Percentiles rank a stretch among this genome's conserved stretches.
phyloP scores from a whole-genome alignment of 2,113 vertebrate species.

The Taurulus bubalis region DNA sequence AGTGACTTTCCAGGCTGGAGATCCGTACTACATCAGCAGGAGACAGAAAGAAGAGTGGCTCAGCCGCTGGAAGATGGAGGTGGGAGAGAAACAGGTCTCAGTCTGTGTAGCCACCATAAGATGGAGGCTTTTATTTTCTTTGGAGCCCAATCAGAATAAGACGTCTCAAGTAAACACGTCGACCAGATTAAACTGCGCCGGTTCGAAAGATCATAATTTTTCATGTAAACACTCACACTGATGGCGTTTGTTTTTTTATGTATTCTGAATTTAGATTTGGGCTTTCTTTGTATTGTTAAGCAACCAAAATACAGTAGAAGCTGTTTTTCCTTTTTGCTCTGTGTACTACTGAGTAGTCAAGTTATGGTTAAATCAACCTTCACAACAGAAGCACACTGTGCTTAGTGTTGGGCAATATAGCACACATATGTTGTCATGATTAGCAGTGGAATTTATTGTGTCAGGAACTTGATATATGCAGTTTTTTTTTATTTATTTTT shows the following conservation, averaged over 20 bases:
- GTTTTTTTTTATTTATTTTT: slow-evolving; percentile 14
- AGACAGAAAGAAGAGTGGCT: slow-evolving; percentile 96
- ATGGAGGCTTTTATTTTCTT: background rate
- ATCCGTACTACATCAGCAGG: slow-evolving; percentile 98
- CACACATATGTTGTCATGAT: background rate
- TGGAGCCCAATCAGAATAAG: slow-evolving; percentile 4
- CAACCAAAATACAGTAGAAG: background rate
- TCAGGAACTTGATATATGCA: slow-evolving; percentile 9
- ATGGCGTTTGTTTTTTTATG: slow-evolving; percentile 1
- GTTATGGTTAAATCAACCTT: slow-evolving; percentile 16
- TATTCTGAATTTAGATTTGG: slow-evolving; percentile 7
- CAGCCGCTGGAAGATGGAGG: slow-evolving; percentile 95
- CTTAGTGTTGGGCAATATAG: background rate
- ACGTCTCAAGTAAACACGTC: background rate
- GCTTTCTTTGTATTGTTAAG: slow-evolving; percentile 24
- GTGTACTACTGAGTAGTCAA: background rate
- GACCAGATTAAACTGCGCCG: background rate
- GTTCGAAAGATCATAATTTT: background rate
- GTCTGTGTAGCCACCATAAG: slow-evolving; percentile 40
- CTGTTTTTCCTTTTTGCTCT: slow-evolving; percentile 21
- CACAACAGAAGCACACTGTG: background rate
- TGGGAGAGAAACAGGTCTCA: slow-evolving; percentile 80
- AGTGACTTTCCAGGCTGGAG: slow-evolving; percentile 96
- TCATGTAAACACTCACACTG: background rate
- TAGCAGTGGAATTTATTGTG: slow-evolving; percentile 18